Conservation (phyloP, 2,888 invertebrate species). For the Yponomeuta malinellus region DNA sequence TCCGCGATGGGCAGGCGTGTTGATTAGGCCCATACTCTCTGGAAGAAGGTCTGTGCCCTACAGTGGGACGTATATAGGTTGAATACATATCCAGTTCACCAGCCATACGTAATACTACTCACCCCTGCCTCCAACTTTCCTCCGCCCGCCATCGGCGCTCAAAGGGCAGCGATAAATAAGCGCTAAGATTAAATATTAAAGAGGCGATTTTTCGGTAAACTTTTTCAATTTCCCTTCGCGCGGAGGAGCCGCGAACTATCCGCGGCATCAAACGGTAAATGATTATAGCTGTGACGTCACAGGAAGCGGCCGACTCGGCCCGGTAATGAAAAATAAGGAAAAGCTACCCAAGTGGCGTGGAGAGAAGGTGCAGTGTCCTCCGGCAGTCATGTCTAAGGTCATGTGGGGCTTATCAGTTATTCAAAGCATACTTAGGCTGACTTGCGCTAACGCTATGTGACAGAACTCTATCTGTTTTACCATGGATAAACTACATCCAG, state of each 20-base stretch:
- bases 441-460: too few relatives aligned
- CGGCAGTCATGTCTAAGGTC: background rate
- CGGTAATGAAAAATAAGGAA: conserved; percentile 56
- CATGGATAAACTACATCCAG: too few relatives aligned
- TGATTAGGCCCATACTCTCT: too few relatives aligned
- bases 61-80: too few relatives aligned
- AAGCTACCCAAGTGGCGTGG: conserved; percentile 25
- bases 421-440: background rate
- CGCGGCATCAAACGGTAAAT: conserved; percentile 65
- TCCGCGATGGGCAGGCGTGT: too few relatives aligned
- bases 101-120: background rate
- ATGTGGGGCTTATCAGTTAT: background rate
- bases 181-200: background rate
- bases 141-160: background rate
- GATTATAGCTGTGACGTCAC: conserved; percentile 68
- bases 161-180: conserved; percentile 1
- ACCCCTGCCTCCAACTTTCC: background rate
- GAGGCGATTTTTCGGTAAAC: conserved; percentile 27
- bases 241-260: conserved; percentile 31
- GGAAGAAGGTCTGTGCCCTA: too few relatives aligned
- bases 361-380: conserved; percentile 20
- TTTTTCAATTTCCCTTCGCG: conserved; percentile 60
- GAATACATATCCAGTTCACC: too few relatives aligned
- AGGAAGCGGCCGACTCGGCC: conserved; percentile 52
- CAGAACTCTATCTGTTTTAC: too few relatives aligned